Percentiles rank a stretch among this genome's conserved stretches.
Conservation (phyloP, 2,797 vertebrate species). For the Gambelia wislizenii region DNA sequence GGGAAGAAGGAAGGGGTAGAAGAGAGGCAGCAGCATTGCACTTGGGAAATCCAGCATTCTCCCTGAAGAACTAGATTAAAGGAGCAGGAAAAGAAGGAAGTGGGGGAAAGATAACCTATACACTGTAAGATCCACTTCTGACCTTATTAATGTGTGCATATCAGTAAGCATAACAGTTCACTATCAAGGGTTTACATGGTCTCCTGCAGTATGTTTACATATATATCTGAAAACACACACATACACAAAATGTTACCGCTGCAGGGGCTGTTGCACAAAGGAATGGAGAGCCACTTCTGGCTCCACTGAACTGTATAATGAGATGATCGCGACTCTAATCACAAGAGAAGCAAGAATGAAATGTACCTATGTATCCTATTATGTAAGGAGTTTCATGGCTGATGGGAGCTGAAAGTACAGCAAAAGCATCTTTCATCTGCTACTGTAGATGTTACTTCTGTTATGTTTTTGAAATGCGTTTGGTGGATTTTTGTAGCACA, state of each 20-base stretch:
- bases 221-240: conserved; percentile 30
- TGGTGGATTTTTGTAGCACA: conserved; percentile 39
- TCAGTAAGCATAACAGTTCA: background rate
- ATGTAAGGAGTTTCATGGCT: conserved; percentile 66
- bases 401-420: conserved; percentile 59
- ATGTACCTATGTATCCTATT: conserved; percentile 57
- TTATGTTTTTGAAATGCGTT: conserved; percentile 40
- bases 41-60: background rate
- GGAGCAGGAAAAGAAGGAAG: background rate
- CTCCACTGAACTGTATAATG: conserved; percentile 71
- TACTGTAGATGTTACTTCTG: conserved; percentile 41
- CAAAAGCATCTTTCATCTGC: conserved; percentile 56
- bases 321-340: conserved; percentile 66
- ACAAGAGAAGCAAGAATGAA: conserved; percentile 63
- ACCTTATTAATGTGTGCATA: conserved; percentile 9
- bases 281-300: conserved; percentile 66
- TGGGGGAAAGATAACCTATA: background rate
- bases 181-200: conserved; percentile 25
- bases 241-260: conserved; percentile 26
- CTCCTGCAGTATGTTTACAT: conserved; percentile 6
- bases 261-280: conserved; percentile 49
- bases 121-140: background rate
- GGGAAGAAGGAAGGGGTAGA: background rate
- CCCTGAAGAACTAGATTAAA: background rate
- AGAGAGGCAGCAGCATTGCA: background rate